Evolutionary conservation across 2,113 vertebrate species (phyloP).

Genomic region (Eurystomus gularis): DNA sequence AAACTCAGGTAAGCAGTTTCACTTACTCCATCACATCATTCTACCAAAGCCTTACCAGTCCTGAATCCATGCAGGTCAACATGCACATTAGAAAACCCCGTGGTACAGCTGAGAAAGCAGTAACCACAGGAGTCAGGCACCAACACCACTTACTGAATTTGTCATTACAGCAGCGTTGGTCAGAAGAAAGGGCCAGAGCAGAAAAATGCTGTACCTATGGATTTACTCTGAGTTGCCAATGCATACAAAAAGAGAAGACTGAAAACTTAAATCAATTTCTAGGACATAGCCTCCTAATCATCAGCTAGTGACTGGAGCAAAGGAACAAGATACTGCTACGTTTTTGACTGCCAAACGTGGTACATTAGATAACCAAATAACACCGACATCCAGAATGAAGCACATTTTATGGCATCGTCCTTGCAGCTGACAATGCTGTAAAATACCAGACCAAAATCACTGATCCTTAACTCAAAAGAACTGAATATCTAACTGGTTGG

Average conservation of each 20-base stretch:
- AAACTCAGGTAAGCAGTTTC: not conserved
- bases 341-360: not conserved
- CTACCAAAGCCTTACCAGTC: not conserved
- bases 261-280: not conserved
- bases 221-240: not conserved
- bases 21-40: fast-evolving
- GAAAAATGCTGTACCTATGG: not conserved
- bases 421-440: not conserved
- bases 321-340: not conserved
- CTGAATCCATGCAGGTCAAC: not conserved
- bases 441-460: not conserved
- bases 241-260: not conserved
- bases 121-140: not conserved
- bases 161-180: not conserved
- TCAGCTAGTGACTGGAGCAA: not conserved
- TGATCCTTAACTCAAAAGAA: not conserved
- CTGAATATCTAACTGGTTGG: not conserved
- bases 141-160: too few species aligned
- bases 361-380: not conserved
- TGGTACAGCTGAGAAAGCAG: not conserved
- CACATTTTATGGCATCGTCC: not conserved
- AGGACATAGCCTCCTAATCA: not conserved
- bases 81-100: not conserved
- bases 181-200: not conserved
- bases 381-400: not conserved